phyloP scores from a whole-genome alignment of 2,113 vertebrate genomes.

The Tragulus kanchil region DNA sequence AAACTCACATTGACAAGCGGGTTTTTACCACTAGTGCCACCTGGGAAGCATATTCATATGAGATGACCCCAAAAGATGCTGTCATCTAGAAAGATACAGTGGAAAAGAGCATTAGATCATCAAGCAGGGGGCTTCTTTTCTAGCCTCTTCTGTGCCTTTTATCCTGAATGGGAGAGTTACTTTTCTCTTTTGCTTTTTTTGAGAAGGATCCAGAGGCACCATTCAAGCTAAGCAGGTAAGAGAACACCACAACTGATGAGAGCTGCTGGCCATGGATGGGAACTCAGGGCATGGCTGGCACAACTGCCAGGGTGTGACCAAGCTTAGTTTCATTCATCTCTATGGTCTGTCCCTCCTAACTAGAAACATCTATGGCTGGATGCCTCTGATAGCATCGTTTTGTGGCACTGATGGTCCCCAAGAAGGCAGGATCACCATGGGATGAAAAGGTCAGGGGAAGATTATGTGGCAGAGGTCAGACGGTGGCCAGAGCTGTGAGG shows the following conservation, averaged over 20 bases:
- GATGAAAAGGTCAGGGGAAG: neutral
- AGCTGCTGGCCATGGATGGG: neutral
- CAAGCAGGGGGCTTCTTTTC: neutral
- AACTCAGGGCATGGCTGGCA: neutral
- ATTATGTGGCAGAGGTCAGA: neutral
- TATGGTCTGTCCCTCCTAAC: neutral
- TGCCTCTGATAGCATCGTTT: neutral
- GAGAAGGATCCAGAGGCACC: neutral
- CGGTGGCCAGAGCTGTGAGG: neutral
- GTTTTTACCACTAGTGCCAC: neutral
- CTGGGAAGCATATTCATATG: neutral
- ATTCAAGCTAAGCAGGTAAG: neutral
- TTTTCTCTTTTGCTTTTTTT: constrained; percentile 46
- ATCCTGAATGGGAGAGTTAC: neutral
- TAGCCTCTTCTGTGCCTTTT: neutral
- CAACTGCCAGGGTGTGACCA: neutral
- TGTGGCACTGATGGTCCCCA: neutral
- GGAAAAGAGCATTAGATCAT: neutral
- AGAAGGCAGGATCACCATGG: neutral
- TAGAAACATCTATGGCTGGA: neutral
- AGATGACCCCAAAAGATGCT: neutral
- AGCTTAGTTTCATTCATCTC: neutral
- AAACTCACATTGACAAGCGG: neutral
- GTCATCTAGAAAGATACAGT: neutral
- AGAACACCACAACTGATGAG: neutral